Percentiles rank a stretch among this genome's conserved stretches.
Evolutionary conservation across 2,888 invertebrate genomes (phyloP).

Genomic region (Tetanocera ferruginea): DNA sequence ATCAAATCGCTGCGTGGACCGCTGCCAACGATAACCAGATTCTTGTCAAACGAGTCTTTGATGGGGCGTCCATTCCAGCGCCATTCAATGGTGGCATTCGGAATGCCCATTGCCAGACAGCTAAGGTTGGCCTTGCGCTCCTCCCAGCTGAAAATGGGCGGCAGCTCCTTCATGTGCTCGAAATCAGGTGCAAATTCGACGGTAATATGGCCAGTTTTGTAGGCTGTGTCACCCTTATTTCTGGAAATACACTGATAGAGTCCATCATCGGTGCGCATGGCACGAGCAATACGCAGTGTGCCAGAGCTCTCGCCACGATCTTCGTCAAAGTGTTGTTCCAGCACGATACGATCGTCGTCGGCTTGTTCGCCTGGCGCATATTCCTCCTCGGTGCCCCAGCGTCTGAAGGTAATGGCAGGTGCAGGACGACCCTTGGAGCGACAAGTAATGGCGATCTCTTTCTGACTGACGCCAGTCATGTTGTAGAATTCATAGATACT

Average conservation of each 20-base stretch:
- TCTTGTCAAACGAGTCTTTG: slow-evolving; percentile 71
- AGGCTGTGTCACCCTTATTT: slow-evolving; percentile 82
- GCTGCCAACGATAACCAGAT: slow-evolving; percentile 75
- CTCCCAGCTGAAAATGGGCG: slow-evolving; percentile 88
- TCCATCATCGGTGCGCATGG: slow-evolving; percentile 84
- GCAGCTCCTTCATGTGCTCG: slow-evolving; percentile 77
- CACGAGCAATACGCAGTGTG: slow-evolving; percentile 77
- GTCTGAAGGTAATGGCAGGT: slow-evolving; percentile 84
- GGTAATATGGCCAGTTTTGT: slow-evolving; percentile 84
- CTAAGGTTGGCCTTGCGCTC: slow-evolving; percentile 85
- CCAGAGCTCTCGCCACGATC: slow-evolving; percentile 76
- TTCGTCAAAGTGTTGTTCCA: slow-evolving; percentile 73
- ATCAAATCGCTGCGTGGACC: slow-evolving; percentile 81
- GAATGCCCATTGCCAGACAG: slow-evolving; percentile 89
- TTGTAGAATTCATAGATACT: slow-evolving; percentile 84
- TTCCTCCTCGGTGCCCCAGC: slow-evolving; percentile 77
- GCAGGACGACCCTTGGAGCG: slow-evolving; percentile 85
- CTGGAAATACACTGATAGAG: slow-evolving; percentile 88
- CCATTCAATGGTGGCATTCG: slow-evolving; percentile 94
- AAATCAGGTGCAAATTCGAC: slow-evolving; percentile 88
- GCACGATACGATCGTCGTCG: slow-evolving; percentile 77
- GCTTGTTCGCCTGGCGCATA: slow-evolving; percentile 77
- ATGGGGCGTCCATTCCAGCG: slow-evolving; percentile 74
- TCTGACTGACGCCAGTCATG: slow-evolving; percentile 76
- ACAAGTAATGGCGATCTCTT: slow-evolving; percentile 79